Conservation (phyloP, 2,888 invertebrate genomes). For the Cloeon dipterum region DNA sequence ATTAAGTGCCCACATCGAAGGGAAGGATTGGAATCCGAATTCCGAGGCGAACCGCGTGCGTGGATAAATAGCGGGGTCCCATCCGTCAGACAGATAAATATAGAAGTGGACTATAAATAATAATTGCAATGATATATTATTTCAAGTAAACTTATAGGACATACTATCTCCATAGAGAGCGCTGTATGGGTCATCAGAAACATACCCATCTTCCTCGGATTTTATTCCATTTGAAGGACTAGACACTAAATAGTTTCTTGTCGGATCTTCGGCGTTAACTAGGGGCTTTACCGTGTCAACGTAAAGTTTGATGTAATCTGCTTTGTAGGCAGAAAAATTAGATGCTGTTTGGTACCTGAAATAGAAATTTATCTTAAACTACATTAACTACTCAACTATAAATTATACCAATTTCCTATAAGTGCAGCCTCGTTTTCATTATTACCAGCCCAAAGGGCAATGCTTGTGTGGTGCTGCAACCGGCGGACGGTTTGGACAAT, state of each 20-base stretch:
- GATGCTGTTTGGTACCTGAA: conserved; percentile 28
- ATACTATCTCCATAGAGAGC: conserved; percentile 64
- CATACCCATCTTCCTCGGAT: conserved; percentile 48
- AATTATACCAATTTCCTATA: conserved; percentile 52
- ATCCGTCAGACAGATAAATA: conserved; percentile 57
- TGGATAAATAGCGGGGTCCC: conserved; percentile 55
- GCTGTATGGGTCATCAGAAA: conserved; percentile 56
- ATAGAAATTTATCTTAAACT: too few species aligned
- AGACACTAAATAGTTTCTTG: conserved; percentile 52
- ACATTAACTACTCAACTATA: not conserved
- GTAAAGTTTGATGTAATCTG: conserved; percentile 67
- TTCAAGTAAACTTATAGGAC: too few species aligned
- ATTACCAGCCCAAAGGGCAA: conserved; percentile 78
- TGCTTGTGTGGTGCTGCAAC: conserved; percentile 65
- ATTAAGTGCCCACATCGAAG: conserved; percentile 41
- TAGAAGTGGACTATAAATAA: conserved; percentile 79
- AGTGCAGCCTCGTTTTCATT: conserved; percentile 92
- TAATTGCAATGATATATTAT: too few species aligned
- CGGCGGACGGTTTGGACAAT: conserved; percentile 57
- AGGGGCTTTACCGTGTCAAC: conserved; percentile 46
- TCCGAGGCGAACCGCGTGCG: conserved; percentile 80
- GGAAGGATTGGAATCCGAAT: conserved; percentile 84
- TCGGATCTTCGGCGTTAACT: conserved; percentile 33
- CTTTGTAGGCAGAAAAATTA: conserved; percentile 30
- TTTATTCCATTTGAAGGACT: conserved; percentile 76